Evolutionary conservation across 2,797 vertebrate genomes (phyloP).

Genomic region (Bufotes viridis): DNA sequence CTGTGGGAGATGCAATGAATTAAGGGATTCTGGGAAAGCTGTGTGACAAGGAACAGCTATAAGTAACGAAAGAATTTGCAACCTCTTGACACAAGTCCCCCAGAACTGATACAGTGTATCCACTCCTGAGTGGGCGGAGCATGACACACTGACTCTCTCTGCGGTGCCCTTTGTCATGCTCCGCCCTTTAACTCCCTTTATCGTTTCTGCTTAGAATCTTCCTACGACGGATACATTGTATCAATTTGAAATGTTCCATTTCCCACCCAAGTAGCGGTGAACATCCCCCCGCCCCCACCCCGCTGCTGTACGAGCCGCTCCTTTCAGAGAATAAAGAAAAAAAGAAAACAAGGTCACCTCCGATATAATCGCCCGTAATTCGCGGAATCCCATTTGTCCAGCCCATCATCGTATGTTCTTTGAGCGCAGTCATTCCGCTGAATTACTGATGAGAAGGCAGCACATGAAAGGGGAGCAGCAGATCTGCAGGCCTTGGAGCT

Average conservation of each 20-base stretch:
- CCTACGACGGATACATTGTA: neutral
- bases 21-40: too few relatives aligned
- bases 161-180: neutral
- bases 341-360: constrained; percentile 1
- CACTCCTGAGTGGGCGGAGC: neutral
- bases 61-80: too few relatives aligned
- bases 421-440: constrained; percentile 5
- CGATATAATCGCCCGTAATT: neutral
- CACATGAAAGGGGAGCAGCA: neutral
- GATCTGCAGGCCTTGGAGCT: neutral
- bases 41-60: too few relatives aligned
- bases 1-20: too few relatives aligned
- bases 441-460: constrained; percentile 15
- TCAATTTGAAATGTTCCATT: neutral
- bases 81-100: too few relatives aligned
- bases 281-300: too few relatives aligned
- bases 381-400: neutral
- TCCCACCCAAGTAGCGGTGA: neutral
- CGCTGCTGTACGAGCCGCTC: neutral
- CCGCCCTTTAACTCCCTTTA: neutral
- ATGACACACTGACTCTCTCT: neutral
- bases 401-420: neutral
- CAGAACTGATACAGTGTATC: too few relatives aligned
- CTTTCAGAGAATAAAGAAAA: neutral
- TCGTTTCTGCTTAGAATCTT: neutral